These are phyloP conservation scores for Bombylius major DNA, from an alignment of 2,888 invertebrate genomes.

Conservation along the genomic window DNA sequence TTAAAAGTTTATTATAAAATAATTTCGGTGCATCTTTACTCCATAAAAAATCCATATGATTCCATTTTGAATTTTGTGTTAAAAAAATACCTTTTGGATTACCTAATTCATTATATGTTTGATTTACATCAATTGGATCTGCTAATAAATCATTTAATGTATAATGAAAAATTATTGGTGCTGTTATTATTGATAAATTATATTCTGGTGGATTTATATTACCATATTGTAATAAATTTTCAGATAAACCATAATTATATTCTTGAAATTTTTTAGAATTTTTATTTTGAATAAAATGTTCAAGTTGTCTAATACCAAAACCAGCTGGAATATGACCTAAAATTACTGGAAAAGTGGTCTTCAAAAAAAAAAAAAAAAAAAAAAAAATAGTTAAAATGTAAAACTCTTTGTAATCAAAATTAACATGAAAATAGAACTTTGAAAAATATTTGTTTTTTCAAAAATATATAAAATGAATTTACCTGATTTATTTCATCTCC, in stretches of 20 bases:
- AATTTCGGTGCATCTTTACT: no score
- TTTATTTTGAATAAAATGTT: conserved; percentile 37
- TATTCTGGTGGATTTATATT: conserved; percentile 41
- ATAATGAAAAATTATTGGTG: conserved; percentile 45
- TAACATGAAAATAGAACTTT: no score
- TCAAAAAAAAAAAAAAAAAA: background rate
- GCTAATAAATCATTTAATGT: conserved; percentile 53
- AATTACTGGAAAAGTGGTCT: conserved; percentile 38
- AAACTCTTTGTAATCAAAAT: no score
- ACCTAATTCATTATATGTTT: conserved; percentile 39
- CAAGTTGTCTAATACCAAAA: conserved; percentile 34
- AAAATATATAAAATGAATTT: background rate
- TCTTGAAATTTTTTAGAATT: conserved; percentile 36
- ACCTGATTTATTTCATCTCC: no score
- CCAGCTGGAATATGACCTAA: conserved; percentile 37
- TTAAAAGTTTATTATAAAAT: no score
- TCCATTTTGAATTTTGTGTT: conserved; percentile 42
- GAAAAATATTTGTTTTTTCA: background rate
- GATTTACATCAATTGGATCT: conserved; percentile 42
- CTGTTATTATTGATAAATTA: conserved; percentile 39
- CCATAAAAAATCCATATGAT: conserved; percentile 46
- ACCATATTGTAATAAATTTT: conserved; percentile 41
- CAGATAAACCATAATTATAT: conserved; percentile 35
- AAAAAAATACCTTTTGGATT: conserved; percentile 43
- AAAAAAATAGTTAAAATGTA: no score